Conservation (phyloP, 2,888 invertebrate species). For the Diaperis boleti region DNA sequence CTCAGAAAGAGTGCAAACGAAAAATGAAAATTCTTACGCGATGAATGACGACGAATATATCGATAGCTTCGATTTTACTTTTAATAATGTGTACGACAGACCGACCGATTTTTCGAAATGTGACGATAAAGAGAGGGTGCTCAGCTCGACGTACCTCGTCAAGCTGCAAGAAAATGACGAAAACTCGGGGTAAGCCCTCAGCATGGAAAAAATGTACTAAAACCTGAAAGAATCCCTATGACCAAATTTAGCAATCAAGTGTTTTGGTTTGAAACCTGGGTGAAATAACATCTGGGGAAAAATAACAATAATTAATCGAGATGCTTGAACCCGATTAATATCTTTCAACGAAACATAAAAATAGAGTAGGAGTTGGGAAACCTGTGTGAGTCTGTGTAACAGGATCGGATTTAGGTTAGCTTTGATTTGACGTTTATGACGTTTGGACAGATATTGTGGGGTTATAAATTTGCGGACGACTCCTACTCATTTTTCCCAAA, state of each 20-base stretch:
- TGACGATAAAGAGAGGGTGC: constrained; percentile 53
- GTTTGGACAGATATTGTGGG: background rate
- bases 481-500: background rate
- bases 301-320: constrained; percentile 1
- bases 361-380: background rate
- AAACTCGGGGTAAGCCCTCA: constrained; percentile 66
- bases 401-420: background rate
- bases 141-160: constrained; percentile 64
- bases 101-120: constrained; percentile 53
- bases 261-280: constrained; percentile 44
- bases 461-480: background rate
- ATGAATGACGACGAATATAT: constrained; percentile 70
- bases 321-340: background rate
- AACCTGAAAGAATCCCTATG: constrained; percentile 43
- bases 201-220: constrained; percentile 9
- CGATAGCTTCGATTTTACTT: constrained; percentile 63
- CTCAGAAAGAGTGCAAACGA: constrained; percentile 49
- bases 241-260: constrained; percentile 57
- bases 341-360: background rate
- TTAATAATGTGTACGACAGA: constrained; percentile 67
- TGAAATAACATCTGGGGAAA: constrained; percentile 6
- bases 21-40: constrained; percentile 58
- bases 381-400: too few species aligned
- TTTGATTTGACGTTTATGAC: background rate
- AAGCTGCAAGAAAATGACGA: constrained; percentile 65